Conservation (phyloP, 2,888 invertebrate genomes). For the Sylvicola cinctus region DNA sequence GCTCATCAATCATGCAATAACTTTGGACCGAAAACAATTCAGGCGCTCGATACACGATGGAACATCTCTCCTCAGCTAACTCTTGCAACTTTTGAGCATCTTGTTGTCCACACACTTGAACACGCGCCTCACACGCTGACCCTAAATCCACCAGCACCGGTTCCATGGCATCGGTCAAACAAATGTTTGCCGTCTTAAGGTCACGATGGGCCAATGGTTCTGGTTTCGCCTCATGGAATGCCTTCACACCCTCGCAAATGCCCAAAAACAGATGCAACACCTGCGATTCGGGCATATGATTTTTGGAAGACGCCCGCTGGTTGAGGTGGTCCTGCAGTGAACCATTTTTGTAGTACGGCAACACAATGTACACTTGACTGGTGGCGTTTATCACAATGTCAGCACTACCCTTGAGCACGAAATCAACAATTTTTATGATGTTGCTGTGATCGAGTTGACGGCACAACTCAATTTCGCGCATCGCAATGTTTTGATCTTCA, state of each 20-base stretch:
- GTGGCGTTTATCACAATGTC: slow-evolving; percentile 45
- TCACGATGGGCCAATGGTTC: slow-evolving; percentile 63
- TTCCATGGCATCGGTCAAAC: slow-evolving; percentile 45
- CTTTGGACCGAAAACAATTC: slow-evolving; percentile 73
- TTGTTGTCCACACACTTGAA: slow-evolving; percentile 39
- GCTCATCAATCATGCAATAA: slow-evolving; percentile 58
- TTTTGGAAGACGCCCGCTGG: slow-evolving; percentile 31
- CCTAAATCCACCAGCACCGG: slow-evolving; percentile 70
- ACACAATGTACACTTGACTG: slow-evolving; percentile 48
- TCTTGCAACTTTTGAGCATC: slow-evolving; percentile 57
- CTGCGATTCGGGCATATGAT: slow-evolving; percentile 40
- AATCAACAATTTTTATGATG: slow-evolving; percentile 50
- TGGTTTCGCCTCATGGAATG: slow-evolving; percentile 51
- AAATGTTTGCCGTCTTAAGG: slow-evolving; percentile 68
- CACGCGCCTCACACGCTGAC: slow-evolving; percentile 40
- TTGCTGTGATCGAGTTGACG: slow-evolving; percentile 47
- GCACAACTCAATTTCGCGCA: slow-evolving; percentile 54
- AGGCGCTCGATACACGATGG: slow-evolving; percentile 75
- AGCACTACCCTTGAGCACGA: slow-evolving; percentile 37
- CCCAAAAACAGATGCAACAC: slow-evolving; percentile 47
- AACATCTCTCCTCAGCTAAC: slow-evolving; percentile 61
- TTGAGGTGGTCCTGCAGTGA: slow-evolving; percentile 50
- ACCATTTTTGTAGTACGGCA: slow-evolving; percentile 62
- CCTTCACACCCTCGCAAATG: slow-evolving; percentile 52
- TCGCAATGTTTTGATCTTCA: slow-evolving; percentile 50